Evolutionary conservation across 2,888 invertebrate genomes (phyloP).

Genomic region (Eucera pruinosa): DNA sequence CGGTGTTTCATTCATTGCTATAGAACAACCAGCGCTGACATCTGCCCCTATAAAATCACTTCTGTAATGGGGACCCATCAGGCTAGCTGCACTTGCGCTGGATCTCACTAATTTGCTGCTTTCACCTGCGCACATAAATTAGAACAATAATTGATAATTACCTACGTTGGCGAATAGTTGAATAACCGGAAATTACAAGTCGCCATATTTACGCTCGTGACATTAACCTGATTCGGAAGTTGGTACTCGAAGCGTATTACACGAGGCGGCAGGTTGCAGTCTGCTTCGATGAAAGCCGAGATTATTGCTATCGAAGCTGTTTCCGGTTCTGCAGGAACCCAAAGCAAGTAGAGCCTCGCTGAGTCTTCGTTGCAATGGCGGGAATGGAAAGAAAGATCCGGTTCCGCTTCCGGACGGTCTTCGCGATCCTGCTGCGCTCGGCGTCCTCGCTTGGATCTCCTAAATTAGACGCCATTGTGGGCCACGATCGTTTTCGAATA

Average conservation of each 20-base stretch:
- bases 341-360: conserved; percentile 86
- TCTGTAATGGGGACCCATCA: conserved; percentile 84
- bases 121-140: conserved; percentile 67
- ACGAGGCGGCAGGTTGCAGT: conserved; percentile 88
- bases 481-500: background rate
- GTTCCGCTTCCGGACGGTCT: conserved; percentile 88
- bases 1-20: conserved; percentile 72
- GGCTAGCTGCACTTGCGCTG: conserved; percentile 86
- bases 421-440: conserved; percentile 91
- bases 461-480: conserved; percentile 60
- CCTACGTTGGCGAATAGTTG: background rate
- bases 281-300: conserved; percentile 84
- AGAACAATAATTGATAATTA: background rate
- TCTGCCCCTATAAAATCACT: conserved; percentile 72
- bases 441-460: conserved; percentile 92
- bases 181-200: background rate
- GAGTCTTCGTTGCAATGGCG: conserved; percentile 86
- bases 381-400: conserved; percentile 84
- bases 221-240: conserved; percentile 82
- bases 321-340: conserved; percentile 75
- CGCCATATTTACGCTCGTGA: background rate
- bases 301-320: conserved; percentile 78
- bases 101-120: conserved; percentile 81
- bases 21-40: conserved; percentile 60
- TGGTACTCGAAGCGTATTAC: conserved; percentile 89